phyloP scores from a whole-genome alignment of 2,888 invertebrate species.

The Lacanobia oleracea region DNA sequence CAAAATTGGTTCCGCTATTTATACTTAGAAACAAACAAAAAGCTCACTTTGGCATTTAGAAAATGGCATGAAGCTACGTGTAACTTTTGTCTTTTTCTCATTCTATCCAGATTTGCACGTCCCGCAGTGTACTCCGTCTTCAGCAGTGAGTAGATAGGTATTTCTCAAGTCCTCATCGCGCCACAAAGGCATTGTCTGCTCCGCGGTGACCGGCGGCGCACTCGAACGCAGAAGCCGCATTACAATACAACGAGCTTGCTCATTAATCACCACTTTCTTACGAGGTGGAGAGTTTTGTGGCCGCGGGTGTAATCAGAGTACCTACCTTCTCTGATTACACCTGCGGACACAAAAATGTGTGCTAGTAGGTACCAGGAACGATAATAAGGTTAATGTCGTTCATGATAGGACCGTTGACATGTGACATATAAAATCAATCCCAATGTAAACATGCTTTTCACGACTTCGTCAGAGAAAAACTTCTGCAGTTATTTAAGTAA shows the following conservation, averaged over 20 bases:
- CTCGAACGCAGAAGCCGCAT: conserved; percentile 11
- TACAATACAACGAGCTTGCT: conserved; percentile 18
- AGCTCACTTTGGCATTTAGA: too few relatives aligned
- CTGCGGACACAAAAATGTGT: too few relatives aligned
- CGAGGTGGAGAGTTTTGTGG: neutral
- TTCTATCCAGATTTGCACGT: conserved; percentile 6
- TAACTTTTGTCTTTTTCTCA: too few relatives aligned
- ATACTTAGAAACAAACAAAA: too few relatives aligned
- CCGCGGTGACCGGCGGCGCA: conserved; percentile 15
- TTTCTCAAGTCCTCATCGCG: conserved; percentile 11
- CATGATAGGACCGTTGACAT: neutral
- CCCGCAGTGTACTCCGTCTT: neutral
- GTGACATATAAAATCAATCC: too few relatives aligned
- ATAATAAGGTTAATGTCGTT: accelerated
- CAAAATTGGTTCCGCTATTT: too few relatives aligned
- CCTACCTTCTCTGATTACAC: too few relatives aligned
- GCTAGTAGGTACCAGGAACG: too few relatives aligned
- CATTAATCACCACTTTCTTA: conserved; percentile 42
- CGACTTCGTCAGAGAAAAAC: neutral
- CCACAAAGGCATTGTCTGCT: conserved; percentile 41
- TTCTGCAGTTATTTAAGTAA: neutral
- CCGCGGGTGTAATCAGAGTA: neutral
- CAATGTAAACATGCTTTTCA: too few relatives aligned
- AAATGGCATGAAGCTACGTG: too few relatives aligned
- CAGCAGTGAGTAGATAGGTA: conserved; percentile 4